Base-by-base conservation (phyloP, 2,888 invertebrate genomes). In the Pseudococcus viburni region DNA sequence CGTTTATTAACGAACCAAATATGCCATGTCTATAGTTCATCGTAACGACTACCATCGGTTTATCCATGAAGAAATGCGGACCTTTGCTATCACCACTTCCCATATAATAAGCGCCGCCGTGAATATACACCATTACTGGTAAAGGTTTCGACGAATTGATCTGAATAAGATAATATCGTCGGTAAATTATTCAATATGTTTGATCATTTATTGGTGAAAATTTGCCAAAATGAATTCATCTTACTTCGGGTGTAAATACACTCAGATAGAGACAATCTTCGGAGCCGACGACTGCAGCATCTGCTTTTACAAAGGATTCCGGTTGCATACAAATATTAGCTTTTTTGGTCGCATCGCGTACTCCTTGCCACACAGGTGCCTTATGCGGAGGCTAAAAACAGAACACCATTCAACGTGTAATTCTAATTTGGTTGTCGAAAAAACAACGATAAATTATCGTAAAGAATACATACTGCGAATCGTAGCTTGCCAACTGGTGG, bases 41-140 rank as follows among this genome's bases (percentile, higher is more conserved):
- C 0, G 94, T 94, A 15, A 94, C 94, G 12, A 94, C 92, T n/a
- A 94, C 93, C 12, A 94, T 93, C 68, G 94, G 93, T 86, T 94
- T 94, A 0, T 93, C 92, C 17, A 94, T 93, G 55, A 94, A 91
- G 90, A 94, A 94, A 90, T 94, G 94, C 0, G 94, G 94, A 0
- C 94, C 94, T 7, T 93, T 92, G 26, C 26, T 33, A 90, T 85
- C 80, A 51, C 77, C 77, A 17, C 94, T 94, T 0, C 94, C 94
- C 90, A 93, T 93, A 0, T 93, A 92, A 90, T 94, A 94, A 4
- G 94, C 94, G 0, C 94, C 94, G 0, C 94, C 94, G 90, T 94
- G 94, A 85, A 94, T 92, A 94, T 94, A 94, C 2, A 94, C 93
- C 94, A 94, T 94, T 19, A 94, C 94, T 0, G 94, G 94, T 51